Evolutionary conservation across 2,113 vertebrate species (phyloP).

Genomic region (Tylochromis polylepis): DNA sequence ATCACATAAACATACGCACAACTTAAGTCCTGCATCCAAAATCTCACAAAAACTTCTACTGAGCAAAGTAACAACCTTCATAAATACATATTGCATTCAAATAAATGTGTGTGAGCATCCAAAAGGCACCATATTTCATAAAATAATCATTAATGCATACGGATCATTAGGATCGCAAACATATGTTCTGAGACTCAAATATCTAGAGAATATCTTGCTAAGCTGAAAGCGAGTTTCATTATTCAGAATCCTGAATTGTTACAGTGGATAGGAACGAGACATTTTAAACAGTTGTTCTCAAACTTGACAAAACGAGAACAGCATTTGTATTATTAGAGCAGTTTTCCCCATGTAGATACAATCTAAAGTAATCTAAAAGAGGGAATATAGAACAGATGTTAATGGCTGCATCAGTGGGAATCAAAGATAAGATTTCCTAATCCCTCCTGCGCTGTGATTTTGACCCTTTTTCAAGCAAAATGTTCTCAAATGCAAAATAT

Average conservation of each 20-base stretch:
- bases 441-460: not conserved
- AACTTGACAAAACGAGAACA: not conserved
- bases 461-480: not conserved
- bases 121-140: not conserved
- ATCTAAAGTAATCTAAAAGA: not conserved
- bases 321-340: not conserved
- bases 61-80: not conserved
- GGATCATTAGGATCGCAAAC: accelerated
- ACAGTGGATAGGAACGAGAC: not conserved
- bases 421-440: not conserved
- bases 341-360: not conserved
- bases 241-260: no score
- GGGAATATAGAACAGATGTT: not conserved
- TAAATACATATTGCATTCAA: not conserved
- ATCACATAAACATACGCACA: not conserved
- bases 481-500: not conserved
- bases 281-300: not conserved
- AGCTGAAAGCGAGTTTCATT: no score
- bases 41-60: not conserved
- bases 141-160: not conserved
- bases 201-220: no score
- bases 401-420: not conserved
- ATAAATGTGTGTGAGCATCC: not conserved
- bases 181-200: no score
- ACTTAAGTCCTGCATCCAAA: not conserved